Evolutionary conservation across 1,140 invertebrate species (phyloP), one percentile per base, ranked within the genome.

Genomic region (Chymomyza costata): DNA sequence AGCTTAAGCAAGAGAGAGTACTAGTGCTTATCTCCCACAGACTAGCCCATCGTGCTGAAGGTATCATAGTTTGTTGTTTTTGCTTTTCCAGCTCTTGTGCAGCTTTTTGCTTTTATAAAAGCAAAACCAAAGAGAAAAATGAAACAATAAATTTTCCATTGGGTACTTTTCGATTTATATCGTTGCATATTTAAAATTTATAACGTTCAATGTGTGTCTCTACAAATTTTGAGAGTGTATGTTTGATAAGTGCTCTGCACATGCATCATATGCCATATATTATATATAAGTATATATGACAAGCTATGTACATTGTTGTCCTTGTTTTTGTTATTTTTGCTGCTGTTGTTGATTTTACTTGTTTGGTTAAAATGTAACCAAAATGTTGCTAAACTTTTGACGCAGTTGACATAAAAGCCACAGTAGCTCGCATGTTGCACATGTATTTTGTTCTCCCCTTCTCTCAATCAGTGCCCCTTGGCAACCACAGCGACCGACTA

Each of bases 101-200:
- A n/a, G n/a, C n/a, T n/a, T n/a, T n/a, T n/a, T n/a, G n/a, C n/a
- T n/a, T n/a, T n/a, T n/a, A n/a, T n/a, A n/a, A n/a, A n/a, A n/a
- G n/a, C n/a, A n/a, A n/a, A n/a, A n/a, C n/a, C n/a, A n/a, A n/a
- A n/a, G n/a, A n/a, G 3, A 53, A 48, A 14, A 8, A 37, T 40
- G 47, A 45, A 61, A 51, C 50, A 54, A 76, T 69, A 65, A 58
- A 65, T 62, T 69, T 56, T 62, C 46, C 14, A 76, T 69, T 59
- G 35, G 39, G 39, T 44, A 62, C 47, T 61, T 52, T 52, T 14
- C 8, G 2, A n/a, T 11, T 11, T 45, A 71, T 56, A 64, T 69
- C 55, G 43, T 45, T 60, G 45, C 28, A 54, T 51, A 50, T 57
- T 19, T 34, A 2, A 31, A 65, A 65, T 69, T 49, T 62, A 65